Base-by-base conservation (phyloP, 1,140 invertebrate genomes). In the Atta cephalotes region DNA sequence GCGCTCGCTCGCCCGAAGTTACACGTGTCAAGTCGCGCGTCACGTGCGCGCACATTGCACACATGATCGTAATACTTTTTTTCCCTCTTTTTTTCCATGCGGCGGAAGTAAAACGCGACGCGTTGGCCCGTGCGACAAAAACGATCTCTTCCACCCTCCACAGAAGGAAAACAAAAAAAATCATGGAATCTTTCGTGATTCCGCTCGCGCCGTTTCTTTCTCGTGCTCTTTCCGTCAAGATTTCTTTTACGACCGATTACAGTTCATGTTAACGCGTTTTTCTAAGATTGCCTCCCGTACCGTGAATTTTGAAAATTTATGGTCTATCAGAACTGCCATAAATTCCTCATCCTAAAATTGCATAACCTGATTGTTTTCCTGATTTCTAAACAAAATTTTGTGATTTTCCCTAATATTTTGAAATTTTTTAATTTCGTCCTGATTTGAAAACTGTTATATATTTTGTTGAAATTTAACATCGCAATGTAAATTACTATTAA, bases 1-100 rank as follows among this genome's bases (percentile, higher is more conserved):
- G 89, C 89, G 86, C 82, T 74, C 56, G 80, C 18, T 21, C 53
- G 65, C n/a, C 21, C 45, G 65, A 87, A 74, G 53, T 82, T 79
- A 87, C 78, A 88, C 88, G 80, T 89, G 88, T 89, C 86, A 58
- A 78, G 68, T 60, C 56, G 78, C 72, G 58, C 79, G 72, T 87
- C 71, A 56, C 56, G 62, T 58, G 70, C 9, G 68, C 56, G 25
- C n/a, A 21, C 51, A 0, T 35, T 6, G 31, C 31, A 77, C 39
- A 66, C 53, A 56, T 39, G 58, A 82, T 81, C 58, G 56, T 53
- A 18, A 74, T 49, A 51, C 60, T 86, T 79, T 68, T 35, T 14
- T 18, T 21, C 9, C 0, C 1, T 31, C 18, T 28, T 56, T 72
- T 72, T 72, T 72, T 56, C 60, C 49, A 21, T 12, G 25, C 4